Evolutionary conservation across 2,888 invertebrate species (phyloP).

Genomic region (Cryptosula pallasiana): DNA sequence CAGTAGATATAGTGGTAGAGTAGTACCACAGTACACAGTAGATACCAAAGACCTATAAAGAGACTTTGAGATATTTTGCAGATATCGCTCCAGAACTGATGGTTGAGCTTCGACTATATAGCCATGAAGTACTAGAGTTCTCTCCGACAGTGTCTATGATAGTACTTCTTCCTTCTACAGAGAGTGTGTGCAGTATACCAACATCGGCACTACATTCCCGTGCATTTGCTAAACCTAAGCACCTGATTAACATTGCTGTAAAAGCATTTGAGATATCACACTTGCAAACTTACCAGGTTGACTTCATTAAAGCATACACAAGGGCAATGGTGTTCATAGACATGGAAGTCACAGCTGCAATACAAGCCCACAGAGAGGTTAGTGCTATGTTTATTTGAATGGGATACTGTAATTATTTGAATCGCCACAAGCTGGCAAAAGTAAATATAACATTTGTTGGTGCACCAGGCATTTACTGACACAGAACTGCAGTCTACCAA

Average conservation of each 20-base stretch:
- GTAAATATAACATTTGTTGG: not conserved
- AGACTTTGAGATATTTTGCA: too few relatives aligned
- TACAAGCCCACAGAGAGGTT: conserved; percentile 12
- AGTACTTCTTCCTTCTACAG: conserved; percentile 84
- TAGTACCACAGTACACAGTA: too few relatives aligned
- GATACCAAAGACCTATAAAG: too few relatives aligned
- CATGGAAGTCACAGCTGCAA: not conserved
- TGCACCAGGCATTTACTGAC: not conserved
- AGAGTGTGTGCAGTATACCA: conserved; percentile 76
- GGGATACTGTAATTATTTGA: too few relatives aligned
- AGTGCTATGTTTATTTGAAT: too few relatives aligned
- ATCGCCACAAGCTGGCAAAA: too few relatives aligned
- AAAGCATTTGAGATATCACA: conserved; percentile 16
- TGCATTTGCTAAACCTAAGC: not conserved
- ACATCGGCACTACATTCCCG: not conserved
- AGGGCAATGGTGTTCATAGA: not conserved
- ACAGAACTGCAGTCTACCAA: not conserved
- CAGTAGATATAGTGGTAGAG: too few relatives aligned
- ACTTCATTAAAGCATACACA: conserved; percentile 3
- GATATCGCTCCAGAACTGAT: conserved; percentile 42
- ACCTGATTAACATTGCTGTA: not conserved
- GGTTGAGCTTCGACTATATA: conserved; percentile 67
- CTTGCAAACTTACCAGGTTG: not conserved
- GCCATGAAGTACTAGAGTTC: conserved; percentile 87
- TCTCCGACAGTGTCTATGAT: conserved; percentile 85